A percentile compares a stretch with the other conserved stretches of the same genome.
These are phyloP conservation scores for Danionella cerebrum DNA, from an alignment of 2,113 vertebrate species.

Conservation along the genomic window DNA sequence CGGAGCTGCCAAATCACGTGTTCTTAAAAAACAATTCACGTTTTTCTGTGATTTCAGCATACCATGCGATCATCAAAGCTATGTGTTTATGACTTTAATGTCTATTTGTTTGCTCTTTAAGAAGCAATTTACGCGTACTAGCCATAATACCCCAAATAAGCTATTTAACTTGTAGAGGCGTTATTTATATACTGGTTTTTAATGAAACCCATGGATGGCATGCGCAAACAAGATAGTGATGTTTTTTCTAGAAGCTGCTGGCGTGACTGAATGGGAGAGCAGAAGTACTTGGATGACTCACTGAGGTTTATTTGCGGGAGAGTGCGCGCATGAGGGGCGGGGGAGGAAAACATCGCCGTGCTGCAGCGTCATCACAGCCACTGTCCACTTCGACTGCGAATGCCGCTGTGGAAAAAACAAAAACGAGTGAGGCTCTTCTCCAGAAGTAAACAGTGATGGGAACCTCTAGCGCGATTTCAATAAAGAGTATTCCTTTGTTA, in stretches of 20 bases:
- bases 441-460: neutral
- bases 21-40: neutral
- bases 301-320: constrained; percentile 70
- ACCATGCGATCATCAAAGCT: too few relatives aligned
- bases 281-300: constrained; percentile 59
- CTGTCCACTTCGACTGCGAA: neutral
- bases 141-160: too few relatives aligned
- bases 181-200: too few relatives aligned
- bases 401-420: neutral
- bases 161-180: too few relatives aligned
- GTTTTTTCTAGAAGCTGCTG: neutral
- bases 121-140: too few relatives aligned
- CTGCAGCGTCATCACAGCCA: constrained; percentile 1
- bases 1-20: neutral
- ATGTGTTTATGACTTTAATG: too few relatives aligned
- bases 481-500: neutral
- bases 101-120: too few relatives aligned
- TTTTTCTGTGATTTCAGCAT: neutral
- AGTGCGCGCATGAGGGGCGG: constrained; percentile 45
- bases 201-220: too few relatives aligned
- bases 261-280: constrained; percentile 8
- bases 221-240: neutral
- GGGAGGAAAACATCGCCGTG: constrained; percentile 19
- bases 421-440: neutral
- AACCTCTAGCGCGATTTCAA: neutral